Evolutionary conservation across 2,797 vertebrate genomes (phyloP).

Genomic region (Pseudocheirus occidentalis): DNA sequence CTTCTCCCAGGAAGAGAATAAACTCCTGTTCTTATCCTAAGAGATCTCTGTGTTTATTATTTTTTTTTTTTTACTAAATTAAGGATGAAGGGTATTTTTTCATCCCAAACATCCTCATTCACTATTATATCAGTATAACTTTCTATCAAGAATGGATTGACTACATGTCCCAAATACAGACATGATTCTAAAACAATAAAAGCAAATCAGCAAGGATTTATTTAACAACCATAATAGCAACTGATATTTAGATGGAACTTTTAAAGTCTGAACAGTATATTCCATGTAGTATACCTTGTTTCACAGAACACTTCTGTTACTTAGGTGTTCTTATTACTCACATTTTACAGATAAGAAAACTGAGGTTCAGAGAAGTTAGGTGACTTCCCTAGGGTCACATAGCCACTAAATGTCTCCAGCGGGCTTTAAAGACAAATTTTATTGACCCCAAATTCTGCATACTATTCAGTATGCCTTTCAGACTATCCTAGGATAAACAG

Average conservation of each 20-base stretch:
- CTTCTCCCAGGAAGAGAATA: too few relatives aligned
- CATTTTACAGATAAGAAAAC: background rate
- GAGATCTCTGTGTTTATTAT: too few relatives aligned
- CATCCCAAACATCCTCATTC: background rate
- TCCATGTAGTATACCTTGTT: background rate
- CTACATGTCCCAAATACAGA: background rate
- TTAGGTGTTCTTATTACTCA: background rate
- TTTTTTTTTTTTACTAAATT: too few relatives aligned
- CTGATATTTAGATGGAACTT: background rate
- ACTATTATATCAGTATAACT: background rate
- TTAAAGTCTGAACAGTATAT: background rate
- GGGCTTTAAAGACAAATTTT: background rate
- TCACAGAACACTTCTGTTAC: background rate
- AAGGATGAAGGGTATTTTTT: too few relatives aligned
- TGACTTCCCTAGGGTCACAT: background rate
- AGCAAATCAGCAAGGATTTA: background rate
- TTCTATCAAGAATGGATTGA: background rate
- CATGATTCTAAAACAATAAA: background rate
- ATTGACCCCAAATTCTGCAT: background rate
- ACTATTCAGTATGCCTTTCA: background rate
- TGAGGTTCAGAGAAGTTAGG: background rate
- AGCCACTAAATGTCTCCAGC: background rate
- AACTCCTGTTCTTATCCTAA: too few relatives aligned
- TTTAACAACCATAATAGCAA: background rate
- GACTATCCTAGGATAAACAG: background rate